phyloP scores from a whole-genome alignment of 2,113 vertebrate species.

The Cisticola juncidis region DNA sequence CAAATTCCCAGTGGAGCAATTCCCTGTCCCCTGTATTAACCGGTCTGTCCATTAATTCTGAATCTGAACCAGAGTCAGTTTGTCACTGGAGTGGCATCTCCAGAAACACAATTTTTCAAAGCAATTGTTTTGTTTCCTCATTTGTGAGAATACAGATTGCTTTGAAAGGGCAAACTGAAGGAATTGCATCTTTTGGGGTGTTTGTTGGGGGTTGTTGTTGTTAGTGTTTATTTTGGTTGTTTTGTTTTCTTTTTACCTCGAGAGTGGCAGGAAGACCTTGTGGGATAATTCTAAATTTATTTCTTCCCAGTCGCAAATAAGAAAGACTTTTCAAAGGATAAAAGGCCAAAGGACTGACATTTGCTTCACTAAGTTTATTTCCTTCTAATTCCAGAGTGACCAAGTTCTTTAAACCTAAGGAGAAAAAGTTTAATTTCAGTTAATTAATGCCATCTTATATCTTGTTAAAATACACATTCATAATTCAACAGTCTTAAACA shows the following conservation, averaged over 20 bases:
- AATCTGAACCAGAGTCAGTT: background rate
- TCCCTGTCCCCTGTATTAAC: background rate
- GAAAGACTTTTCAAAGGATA: constrained; percentile 79
- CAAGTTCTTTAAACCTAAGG: constrained; percentile 82
- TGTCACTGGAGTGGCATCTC: background rate
- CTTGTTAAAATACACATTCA: background rate
- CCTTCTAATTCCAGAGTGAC: constrained; percentile 92
- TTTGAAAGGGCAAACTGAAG: background rate
- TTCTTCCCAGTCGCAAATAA: constrained; percentile 89
- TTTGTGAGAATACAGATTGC: background rate
- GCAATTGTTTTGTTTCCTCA: background rate
- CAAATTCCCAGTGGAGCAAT: background rate
- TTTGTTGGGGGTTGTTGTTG: background rate
- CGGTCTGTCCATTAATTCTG: background rate
- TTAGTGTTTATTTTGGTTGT: background rate
- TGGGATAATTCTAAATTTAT: constrained; percentile 91
- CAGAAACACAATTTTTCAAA: background rate
- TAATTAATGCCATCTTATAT: background rate
- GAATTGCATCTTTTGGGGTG: background rate
- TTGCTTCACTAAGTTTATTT: constrained; percentile 89
- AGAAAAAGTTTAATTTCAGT: constrained; percentile 2
- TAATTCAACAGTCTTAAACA: background rate
- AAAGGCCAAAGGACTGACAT: constrained; percentile 84
- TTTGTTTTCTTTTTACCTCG: constrained; percentile 76
- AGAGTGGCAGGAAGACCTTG: constrained; percentile 87